Conservation (phyloP, 1,140 invertebrate genomes). For the Trialeurodes vaporariorum region DNA sequence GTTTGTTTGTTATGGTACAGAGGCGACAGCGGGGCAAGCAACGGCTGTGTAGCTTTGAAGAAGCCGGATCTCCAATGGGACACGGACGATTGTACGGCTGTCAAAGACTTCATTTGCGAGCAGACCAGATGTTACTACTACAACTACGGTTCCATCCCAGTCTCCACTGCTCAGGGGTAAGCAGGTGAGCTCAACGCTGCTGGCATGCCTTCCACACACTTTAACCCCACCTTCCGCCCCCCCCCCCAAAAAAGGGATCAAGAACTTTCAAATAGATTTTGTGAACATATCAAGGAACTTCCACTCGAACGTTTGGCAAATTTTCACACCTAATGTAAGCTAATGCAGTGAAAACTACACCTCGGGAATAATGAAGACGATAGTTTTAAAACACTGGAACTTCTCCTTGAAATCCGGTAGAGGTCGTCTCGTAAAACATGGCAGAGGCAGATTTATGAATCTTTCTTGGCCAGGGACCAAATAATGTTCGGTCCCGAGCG, state of each 20-base stretch:
- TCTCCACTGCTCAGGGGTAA: conserved; percentile 80
- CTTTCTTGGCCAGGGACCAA: too few relatives aligned
- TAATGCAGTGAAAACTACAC: too few relatives aligned
- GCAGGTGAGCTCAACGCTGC: conserved; percentile 41
- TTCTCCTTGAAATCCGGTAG: too few relatives aligned
- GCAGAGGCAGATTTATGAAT: too few relatives aligned
- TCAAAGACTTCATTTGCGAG: conserved; percentile 79
- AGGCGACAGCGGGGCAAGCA: conserved; percentile 47
- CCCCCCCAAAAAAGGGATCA: neutral
- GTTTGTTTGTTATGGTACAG: conserved; percentile 38
- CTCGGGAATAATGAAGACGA: too few relatives aligned
- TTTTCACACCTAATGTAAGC: too few relatives aligned
- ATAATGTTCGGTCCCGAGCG: too few relatives aligned
- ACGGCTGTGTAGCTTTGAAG: conserved; percentile 61
- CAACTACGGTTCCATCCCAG: conserved; percentile 78
- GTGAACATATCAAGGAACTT: too few relatives aligned
- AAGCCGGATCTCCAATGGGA: conserved; percentile 65
- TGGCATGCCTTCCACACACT: neutral
- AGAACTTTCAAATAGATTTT: too few relatives aligned
- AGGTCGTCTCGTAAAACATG: too few relatives aligned
- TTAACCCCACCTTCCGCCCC: neutral
- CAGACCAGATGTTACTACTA: conserved; percentile 81
- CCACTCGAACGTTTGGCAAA: too few relatives aligned
- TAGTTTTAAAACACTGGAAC: too few relatives aligned
- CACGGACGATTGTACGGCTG: conserved; percentile 63